Evolutionary conservation across 2,797 vertebrate species (phyloP), one percentile per base, ranked within the genome.

Genomic region (Corythornis leucogaster): DNA sequence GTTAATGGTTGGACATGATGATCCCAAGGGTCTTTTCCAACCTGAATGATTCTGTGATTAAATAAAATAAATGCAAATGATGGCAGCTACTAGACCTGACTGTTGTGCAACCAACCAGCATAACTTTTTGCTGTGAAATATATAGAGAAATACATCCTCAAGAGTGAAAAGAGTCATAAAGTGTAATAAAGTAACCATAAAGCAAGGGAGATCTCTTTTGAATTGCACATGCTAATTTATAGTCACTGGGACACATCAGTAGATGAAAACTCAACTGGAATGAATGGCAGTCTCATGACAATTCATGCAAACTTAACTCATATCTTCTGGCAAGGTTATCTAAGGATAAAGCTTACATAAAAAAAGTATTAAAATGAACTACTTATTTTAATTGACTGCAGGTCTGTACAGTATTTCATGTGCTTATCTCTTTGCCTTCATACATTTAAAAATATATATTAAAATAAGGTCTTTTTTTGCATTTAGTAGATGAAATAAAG

Each of bases 311-410:
- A 86, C 11, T 28, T 25, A 74, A 5, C 17, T 89, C n/a, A 16
- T 61, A 7, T 73, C 71, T 92, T 81, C 80, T 82, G 70, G 45
- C 80, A 92, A 94, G 67, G 87, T 87, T 80, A 53, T 79, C 35
- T 84, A 64, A 82, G 89, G 77, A 63, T 30, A 81, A 81, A 86
- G 62, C 12, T 66, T 80, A 87, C 51, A 80, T 87, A 92, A 93
- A 78, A 31, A 46, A 69, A 18, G 4, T 69, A 69, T 62, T 87
- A 30, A 63, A 42, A 87, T 89, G 20, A 81, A 17, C 46, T 50
- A n/a, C 75, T 84, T 73, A 9, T n/a, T 78, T 64, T 66, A 71
- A 43, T 40, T 54, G 26, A 42, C 24, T 61, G 21, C 17, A 80
- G 45, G 20, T 64, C 82, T 85, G 20, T 46, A 31, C 11, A 31